Evolutionary conservation across 1,140 invertebrate species (phyloP), one percentile per base, ranked within the genome.

Genomic region (Drosophila tani): DNA sequence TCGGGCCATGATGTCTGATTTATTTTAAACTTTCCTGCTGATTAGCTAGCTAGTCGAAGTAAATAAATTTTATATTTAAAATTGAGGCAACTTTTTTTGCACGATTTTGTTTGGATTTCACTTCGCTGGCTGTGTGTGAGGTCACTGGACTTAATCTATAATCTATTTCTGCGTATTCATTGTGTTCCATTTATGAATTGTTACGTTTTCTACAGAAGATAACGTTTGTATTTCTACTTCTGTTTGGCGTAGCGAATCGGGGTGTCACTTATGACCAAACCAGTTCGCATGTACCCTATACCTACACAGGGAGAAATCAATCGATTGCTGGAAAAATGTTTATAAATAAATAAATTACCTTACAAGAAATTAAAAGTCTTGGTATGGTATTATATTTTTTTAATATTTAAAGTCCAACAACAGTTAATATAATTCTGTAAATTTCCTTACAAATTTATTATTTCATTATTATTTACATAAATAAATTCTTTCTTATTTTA

Each of bases 151-250:
- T 59, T 32, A 38, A 55, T 60, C 55, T 51, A 73, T 56, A 40
- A 56, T 40, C 38, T 68, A 70, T 32, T 59, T 60, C 19, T 50
- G 55, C 55, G 35, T 8, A 21, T 38, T 73, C 68, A 73, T 35
- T 73, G 55, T 71, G 55, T 60, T 73, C 68, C 68, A 73, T 73
- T 73, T 73, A 29, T 60, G 56, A 73, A 73, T 73, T 60, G 69
- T 71, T 73, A 60, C 69, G 55, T 45, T 60, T 73, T n/a, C n/a
- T 11, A 40, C 35, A 29, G 17, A 40, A 50, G 68, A 73, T 73
- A 73, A 71, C 45, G 55, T 11, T n/a, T 55, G 63, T 55, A 38
- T 55, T 40, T 40, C 40, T 47, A 46, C 0, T 56, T 55, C 0
- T 15, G 38, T 29, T 68, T 73, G 35, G 46, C 19, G 67, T 50